Evolutionary conservation across 2,888 invertebrate species (phyloP), one percentile per base, ranked within the genome.

Genomic region (Smittia sp.): DNA sequence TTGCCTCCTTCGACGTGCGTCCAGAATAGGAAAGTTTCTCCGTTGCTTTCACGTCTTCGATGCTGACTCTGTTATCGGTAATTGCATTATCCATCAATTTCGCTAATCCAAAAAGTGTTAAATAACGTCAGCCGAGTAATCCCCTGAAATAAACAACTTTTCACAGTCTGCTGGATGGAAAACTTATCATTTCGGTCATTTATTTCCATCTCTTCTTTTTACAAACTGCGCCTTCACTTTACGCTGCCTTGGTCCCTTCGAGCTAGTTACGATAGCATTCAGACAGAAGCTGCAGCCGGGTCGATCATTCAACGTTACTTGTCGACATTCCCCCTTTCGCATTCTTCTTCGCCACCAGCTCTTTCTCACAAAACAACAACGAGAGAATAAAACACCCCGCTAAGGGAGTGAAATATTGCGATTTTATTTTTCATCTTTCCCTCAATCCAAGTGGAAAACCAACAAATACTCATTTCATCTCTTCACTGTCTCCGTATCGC

Each of bases 21-120:
- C 22, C 20, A 22, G 58, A 22, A 22, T 58, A 22, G 18, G 22
- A 58, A 58, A 58, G 4, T 58, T 58, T 58, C 15, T 46, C 46
- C 2, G 11, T 46, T 46, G 6, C 46, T 46, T 58, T 20, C 58
- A 46, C 22, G 7, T 58, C 58, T 58, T 58, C 58, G 58, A 7
- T 58, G 18, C 58, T 58, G 58, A 58, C 58, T 58, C 58, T 18
- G 39, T 52, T 46, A 69, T 69, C 68, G 68, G 46, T 69, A 69
- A 69, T 69, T 69, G 46, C 46, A 69, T 69, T 69, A 69, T 69
- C 68, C 68, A 69, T 69, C 68, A 69, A 46, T 69, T 69, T 69
- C 68, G 52, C 68, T 52, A 69, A 69, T 69, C 68, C 68, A 9
- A 22, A 18, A 46, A 46, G 68, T 46, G 46, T 69, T 69, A 69